Conservation (phyloP, 2,888 invertebrate species). For the Prosopocoilus inquinatus region DNA sequence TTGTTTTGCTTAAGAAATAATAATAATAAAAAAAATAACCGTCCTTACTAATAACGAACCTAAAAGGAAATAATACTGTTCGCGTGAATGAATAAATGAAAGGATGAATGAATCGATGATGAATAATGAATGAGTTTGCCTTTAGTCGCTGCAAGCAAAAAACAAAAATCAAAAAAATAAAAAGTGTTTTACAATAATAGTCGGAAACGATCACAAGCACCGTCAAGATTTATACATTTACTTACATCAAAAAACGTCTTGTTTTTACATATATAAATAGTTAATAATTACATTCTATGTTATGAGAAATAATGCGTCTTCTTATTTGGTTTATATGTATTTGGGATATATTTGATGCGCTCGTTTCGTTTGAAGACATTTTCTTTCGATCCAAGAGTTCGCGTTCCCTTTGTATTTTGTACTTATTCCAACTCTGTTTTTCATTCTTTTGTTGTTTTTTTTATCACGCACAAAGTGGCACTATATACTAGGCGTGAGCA, state of each 20-base stretch:
- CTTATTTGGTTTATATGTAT: slow-evolving; percentile 42
- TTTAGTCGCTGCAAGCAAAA: slow-evolving; percentile 6
- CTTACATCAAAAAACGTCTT: slow-evolving; percentile 30
- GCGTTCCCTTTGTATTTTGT: too few relatives aligned
- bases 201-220: slow-evolving; percentile 37
- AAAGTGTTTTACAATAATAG: slow-evolving; percentile 1
- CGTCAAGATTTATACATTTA: slow-evolving; percentile 38
- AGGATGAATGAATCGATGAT: too few relatives aligned
- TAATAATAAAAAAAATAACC: too few relatives aligned
- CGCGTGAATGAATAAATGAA: not conserved
- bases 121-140: not conserved
- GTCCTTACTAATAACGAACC: too few relatives aligned
- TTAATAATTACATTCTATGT: slow-evolving; percentile 25
- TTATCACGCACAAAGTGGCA: too few relatives aligned
- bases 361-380: not conserved
- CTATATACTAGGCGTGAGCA: too few relatives aligned
- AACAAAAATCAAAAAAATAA: slow-evolving; percentile 5
- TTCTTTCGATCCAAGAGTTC: not conserved
- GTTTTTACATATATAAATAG: slow-evolving; percentile 26
- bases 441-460: too few relatives aligned
- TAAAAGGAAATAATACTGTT: not conserved
- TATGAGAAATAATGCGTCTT: slow-evolving; percentile 32
- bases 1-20: too few relatives aligned
- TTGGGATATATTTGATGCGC: slow-evolving; percentile 31
- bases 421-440: too few relatives aligned